Evolutionary conservation across 2,113 vertebrate species (phyloP).

Genomic region (Brienomyrus longianalis): DNA sequence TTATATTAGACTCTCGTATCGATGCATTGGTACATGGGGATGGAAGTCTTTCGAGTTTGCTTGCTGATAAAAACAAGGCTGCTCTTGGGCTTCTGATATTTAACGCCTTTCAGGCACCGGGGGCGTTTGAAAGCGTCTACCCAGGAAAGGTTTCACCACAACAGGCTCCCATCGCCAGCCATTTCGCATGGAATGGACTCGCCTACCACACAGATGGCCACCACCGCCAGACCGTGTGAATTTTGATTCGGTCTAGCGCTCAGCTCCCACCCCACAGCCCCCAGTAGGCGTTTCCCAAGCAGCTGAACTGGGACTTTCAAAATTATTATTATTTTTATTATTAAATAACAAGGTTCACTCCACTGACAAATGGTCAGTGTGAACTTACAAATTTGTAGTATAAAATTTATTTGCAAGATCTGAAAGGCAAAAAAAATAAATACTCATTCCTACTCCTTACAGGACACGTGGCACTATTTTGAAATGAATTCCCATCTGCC

Average conservation of each 20-base stretch:
- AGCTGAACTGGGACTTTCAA: neutral
- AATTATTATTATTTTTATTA: neutral
- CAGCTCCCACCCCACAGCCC: neutral
- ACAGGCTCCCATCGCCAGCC: neutral
- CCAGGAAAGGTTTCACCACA: neutral
- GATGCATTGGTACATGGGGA: neutral
- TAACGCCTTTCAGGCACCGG: neutral
- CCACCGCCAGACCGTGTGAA: neutral
- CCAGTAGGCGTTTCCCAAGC: conserved; percentile 6
- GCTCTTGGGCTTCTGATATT: neutral
- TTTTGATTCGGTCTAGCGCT: neutral
- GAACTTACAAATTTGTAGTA: neutral
- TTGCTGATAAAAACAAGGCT: neutral
- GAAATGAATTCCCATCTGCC: neutral
- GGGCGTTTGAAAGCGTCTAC: neutral
- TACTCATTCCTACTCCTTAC: neutral
- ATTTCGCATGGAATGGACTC: neutral
- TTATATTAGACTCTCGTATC: neutral
- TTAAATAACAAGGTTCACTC: neutral
- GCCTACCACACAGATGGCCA: neutral
- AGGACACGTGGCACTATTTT: neutral
- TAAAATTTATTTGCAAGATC: neutral
- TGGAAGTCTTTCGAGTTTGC: neutral
- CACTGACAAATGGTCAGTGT: neutral
- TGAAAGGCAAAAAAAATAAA: neutral